Conservation (phyloP, 1,140 invertebrate species). For the Drosophila ogumai region DNA sequence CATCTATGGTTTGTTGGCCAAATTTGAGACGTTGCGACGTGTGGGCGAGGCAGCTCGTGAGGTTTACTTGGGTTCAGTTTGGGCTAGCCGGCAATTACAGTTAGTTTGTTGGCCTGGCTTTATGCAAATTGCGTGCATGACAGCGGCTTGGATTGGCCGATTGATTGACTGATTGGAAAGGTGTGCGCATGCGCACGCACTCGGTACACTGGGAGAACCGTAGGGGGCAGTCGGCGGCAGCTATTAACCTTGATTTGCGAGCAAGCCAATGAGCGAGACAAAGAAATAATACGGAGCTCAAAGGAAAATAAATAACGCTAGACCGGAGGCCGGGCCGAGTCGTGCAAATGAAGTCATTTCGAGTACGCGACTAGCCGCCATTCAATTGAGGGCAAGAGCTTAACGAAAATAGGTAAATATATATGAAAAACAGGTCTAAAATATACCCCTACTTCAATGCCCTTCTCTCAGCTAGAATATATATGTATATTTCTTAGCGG, state of each 20-base stretch:
- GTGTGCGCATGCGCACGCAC: conserved; percentile 40
- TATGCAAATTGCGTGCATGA: conserved; percentile 78
- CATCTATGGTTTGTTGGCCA: conserved; percentile 10
- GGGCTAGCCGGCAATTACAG: conserved; percentile 31
- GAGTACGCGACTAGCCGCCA: conserved; percentile 38
- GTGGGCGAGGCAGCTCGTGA: conserved; percentile 47
- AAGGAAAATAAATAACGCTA: conserved; percentile 23
- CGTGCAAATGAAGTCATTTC: conserved; percentile 79
- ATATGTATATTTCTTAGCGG: conserved; percentile 28
- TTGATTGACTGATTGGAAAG: conserved; percentile 75
- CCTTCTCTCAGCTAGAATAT: conserved; percentile 21
- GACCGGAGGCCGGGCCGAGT: conserved; percentile 37
- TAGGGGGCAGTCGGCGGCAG: conserved; percentile 2
- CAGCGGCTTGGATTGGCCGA: conserved; percentile 49
- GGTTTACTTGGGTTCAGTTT: conserved; percentile 1
- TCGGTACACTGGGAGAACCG: neutral
- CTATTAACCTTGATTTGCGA: conserved; percentile 75
- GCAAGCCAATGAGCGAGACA: conserved; percentile 39
- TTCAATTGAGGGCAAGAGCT: conserved; percentile 64
- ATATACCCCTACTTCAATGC: neutral
- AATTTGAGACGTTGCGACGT: neutral
- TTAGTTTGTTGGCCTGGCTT: conserved; percentile 33
- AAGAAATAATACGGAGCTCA: conserved; percentile 14
- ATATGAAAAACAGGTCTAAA: neutral
- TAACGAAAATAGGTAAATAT: conserved; percentile 17